Base-by-base conservation (phyloP, 1,140 invertebrate species). In the Microvelia longipes region DNA sequence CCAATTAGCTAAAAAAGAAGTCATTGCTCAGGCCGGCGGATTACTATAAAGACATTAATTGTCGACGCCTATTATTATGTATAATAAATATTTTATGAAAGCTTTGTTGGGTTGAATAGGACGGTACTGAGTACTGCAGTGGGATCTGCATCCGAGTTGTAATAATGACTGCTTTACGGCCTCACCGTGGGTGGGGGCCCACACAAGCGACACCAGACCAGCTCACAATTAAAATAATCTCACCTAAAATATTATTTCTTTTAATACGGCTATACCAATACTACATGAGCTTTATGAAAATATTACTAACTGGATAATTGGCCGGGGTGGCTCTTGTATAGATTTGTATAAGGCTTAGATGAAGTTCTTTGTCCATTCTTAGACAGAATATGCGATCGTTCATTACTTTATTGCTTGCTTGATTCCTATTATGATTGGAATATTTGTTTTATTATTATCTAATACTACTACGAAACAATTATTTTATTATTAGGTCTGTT, bases 21-120 rank as follows among this genome's bases (percentile, higher is more conserved):
- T 50, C 35, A 50, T 50, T 50, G 5, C 19, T 11, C 35, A 5
- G 35, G 5, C 19, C 35, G 35, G 35, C 35, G 35, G 5, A 50
- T 50, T 50, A 50, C 5, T 50, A 50, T 11, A 50, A 50, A 19
- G 62, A 26, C 62, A 64, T 64, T 64, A 64, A 64, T 64, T 64
- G 62, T 64, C 25, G 25, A 11, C 5, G 62, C 15, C 62, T 64
- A 64, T 64, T 64, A 64, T 64, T 64, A 64, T 64, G 62, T 64
- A 64, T 64, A 64, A 64, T 64, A 64, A 64, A 64, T 64, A 64
- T 64, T 64, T 64, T 64, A 64, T 64, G 62, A 64, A 64, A 64
- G 62, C n/a, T 64, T 26, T 26, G 62, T 64, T 26, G 15, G 62
- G 15, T 64, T 64, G 62, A 24, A 15, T 15, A 13, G 15, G 15